A percentile compares a stretch with the other conserved stretches of the same genome.
Evolutionary conservation across 2,113 vertebrate genomes (phyloP).

Genomic region (Epinephelus lanceolatus): DNA sequence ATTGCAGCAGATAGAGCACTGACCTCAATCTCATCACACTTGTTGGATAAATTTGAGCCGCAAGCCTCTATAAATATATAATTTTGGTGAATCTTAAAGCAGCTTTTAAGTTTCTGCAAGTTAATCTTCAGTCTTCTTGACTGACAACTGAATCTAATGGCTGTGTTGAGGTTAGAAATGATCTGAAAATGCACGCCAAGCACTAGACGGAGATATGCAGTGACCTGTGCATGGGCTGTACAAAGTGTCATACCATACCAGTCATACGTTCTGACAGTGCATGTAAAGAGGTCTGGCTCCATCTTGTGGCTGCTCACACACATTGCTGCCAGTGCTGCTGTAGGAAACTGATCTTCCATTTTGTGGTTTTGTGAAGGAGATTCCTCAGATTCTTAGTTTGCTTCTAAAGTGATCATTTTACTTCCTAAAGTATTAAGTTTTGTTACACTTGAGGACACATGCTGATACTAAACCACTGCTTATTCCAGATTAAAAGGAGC

Average conservation of each 20-base stretch:
- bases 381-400: not conserved
- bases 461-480: not conserved
- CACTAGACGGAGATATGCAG: not conserved
- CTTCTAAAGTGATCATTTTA: not conserved
- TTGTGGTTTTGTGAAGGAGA: conserved; percentile 50
- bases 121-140: not conserved
- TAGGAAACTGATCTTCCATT: conserved; percentile 59
- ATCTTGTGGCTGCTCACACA: conserved; percentile 67
- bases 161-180: not conserved
- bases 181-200: not conserved
- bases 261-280: not conserved
- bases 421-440: not conserved
- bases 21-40: not conserved
- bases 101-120: not conserved
- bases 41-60: not conserved
- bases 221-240: not conserved
- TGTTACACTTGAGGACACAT: not conserved
- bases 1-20: not conserved
- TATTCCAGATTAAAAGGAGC: no score
- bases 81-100: not conserved
- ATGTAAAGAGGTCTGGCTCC: conserved; percentile 54
- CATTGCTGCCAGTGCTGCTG: not conserved
- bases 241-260: not conserved
- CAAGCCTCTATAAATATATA: not conserved
- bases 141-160: not conserved